phyloP scores from a whole-genome alignment of 2,797 vertebrate genomes.

The Taenioides sp. region DNA sequence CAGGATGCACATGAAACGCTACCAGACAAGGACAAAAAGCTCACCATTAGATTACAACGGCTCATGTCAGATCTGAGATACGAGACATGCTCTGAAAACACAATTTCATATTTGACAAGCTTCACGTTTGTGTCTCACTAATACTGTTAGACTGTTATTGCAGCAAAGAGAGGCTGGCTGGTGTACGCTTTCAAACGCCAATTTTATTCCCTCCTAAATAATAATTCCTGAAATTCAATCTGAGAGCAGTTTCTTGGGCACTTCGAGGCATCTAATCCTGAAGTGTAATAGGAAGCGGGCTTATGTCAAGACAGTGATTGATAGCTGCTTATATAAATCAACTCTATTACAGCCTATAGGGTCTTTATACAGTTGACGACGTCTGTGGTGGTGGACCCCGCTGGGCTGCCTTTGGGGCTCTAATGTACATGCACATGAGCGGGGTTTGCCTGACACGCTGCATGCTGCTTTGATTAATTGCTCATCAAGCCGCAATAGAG shows the following conservation, averaged over 20 bases:
- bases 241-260: slow-evolving; percentile 44
- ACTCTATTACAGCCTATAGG: slow-evolving; percentile 58
- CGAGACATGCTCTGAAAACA: slow-evolving; percentile 20
- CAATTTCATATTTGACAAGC: slow-evolving; percentile 34
- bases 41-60: slow-evolving; percentile 31
- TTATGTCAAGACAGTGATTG: slow-evolving; percentile 71
- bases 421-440: slow-evolving; percentile 37
- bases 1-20: slow-evolving; percentile 52
- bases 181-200: slow-evolving; percentile 23
- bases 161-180: slow-evolving; percentile 15
- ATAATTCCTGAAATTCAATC: slow-evolving; percentile 54
- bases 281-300: slow-evolving; percentile 59
- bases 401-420: slow-evolving; percentile 45
- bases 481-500: slow-evolving; percentile 80
- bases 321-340: slow-evolving; percentile 71
- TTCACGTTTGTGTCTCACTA: slow-evolving; percentile 30
- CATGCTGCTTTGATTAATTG: slow-evolving; percentile 80
- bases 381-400: slow-evolving; percentile 60
- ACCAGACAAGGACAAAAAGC: slow-evolving; percentile 36
- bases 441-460: slow-evolving; percentile 64
- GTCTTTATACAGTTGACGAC: slow-evolving; percentile 44
- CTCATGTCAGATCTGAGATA: slow-evolving; percentile 50
- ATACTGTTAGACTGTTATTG: slow-evolving; percentile 42
- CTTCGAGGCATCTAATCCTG: slow-evolving; percentile 56
- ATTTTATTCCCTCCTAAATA: slow-evolving; percentile 34